Percentiles rank a stretch among this genome's conserved stretches.
These are phyloP conservation scores for Chamaetylas fuelleborni DNA, from an alignment of 2,113 vertebrate genomes.

Conservation along the genomic window DNA sequence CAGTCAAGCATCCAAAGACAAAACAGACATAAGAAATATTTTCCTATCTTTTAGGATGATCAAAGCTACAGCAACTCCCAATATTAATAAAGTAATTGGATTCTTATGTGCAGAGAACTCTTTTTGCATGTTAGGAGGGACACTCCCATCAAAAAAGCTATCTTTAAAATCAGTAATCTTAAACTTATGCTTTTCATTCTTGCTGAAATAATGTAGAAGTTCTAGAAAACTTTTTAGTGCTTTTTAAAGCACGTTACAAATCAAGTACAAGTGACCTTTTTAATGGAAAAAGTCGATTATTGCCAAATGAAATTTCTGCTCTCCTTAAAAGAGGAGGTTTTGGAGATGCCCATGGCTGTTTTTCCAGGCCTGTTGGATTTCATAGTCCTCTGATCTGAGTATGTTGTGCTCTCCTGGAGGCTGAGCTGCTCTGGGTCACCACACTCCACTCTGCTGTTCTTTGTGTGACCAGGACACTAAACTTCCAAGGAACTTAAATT, in stretches of 20 bases:
- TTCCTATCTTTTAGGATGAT: not conserved
- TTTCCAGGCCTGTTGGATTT: not conserved
- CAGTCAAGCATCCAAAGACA: not conserved
- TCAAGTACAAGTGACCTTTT: not conserved
- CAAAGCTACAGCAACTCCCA: not conserved
- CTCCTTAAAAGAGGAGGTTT: not conserved
- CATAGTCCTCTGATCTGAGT: too few species aligned
- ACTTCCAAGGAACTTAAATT: not conserved
- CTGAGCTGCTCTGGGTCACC: not conserved
- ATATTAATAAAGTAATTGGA: not conserved
- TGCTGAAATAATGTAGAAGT: not conserved
- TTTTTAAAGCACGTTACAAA: not conserved
- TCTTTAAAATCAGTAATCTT: not conserved
- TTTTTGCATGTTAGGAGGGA: not conserved
- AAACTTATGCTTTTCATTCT: not conserved
- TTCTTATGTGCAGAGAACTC: not conserved
- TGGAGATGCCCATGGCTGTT: not conserved
- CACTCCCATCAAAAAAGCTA: not conserved
- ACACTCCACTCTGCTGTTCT: fast-evolving
- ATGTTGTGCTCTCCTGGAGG: not conserved
- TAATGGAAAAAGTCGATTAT: not conserved
- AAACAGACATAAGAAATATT: not conserved
- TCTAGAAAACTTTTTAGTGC: slow-evolving; percentile 12
- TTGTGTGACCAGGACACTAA: not conserved
- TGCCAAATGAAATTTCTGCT: not conserved